Base-by-base conservation (phyloP, 2,113 vertebrate species). In the Natator depressus region DNA sequence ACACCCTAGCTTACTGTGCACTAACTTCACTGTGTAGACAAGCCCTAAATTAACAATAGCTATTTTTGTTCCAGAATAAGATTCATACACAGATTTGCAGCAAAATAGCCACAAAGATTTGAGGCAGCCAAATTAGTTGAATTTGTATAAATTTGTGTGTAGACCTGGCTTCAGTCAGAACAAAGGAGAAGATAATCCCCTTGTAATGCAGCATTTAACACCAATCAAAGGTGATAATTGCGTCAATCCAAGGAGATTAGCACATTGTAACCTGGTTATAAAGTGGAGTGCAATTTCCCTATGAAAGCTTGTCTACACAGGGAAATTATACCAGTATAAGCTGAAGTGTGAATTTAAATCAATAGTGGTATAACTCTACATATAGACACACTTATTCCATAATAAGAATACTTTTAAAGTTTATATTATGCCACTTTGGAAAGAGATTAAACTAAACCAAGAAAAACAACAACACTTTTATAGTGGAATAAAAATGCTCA, bases 181-280 rank as follows among this genome's bases (percentile, higher is more conserved):
- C 90, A 97, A 97, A 97, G 91, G 90, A 95, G 92, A 93, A 95
- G 95, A 97, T 95, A 97, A 97, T 97, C 93, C 96, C 89, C 93
- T 95, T 94, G 89, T 96, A 97, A 95, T 89, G 85, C 92, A 95
- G 94, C 90, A 91, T 96, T 96, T 97, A 96, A 95, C 96, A 96
- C 96, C 92, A 96, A 95, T 57, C 85, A 96, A 94, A 97, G 95
- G 96, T 97, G 96, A 96, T 97, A 97, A 97, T 97, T 97, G 93
- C 95, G 91, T 96, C 84, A 79, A 76, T 97, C 96, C 90, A 81
- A 95, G 20, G 93, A 94, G 96, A 97, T 97, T 96, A 96, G 82
- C 93, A 93, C 96, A 82, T 89, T 94, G 92, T 95, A 97, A 97
- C 97, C 96, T 96, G 88, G 95, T 97, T 97, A 95, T 90, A 95